Evolutionary conservation across 2,888 invertebrate genomes (phyloP), one percentile per base, ranked within the genome.

Genomic region (Hetaerina titia): DNA sequence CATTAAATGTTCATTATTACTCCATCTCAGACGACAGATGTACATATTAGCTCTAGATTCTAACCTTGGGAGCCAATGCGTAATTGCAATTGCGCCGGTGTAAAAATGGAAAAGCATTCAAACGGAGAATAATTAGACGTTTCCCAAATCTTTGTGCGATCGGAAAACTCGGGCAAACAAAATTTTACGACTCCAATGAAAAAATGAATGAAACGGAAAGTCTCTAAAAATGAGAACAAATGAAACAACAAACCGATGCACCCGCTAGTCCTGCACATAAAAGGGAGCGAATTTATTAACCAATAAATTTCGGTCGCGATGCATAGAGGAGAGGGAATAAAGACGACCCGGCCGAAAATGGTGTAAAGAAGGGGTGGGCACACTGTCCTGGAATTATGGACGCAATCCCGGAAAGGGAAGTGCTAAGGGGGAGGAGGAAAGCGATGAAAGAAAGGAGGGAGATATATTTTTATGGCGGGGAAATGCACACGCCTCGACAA

Each of bases 141-240:
- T 31, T 15, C 81, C 13, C 15, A 22, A 25, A 13, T 81, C 25
- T 81, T 13, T 31, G 81, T 31, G 25, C 81, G 31, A 13, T 13
- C 13, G 81, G 81, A 81, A 81, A 81, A 81, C 81, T 81, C 81
- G 31, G 25, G 31, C 81, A 81, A 81, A 81, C 81, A 81, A 81
- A 81, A 81, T 31, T 81, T 81, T 81, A 81, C 81, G 81, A 31
- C 81, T 81, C 81, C 81, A 31, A 31, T 60, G 60, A 11, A 60
- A 60, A 60, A 60, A 60, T 60, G 13, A 81, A 81, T 45, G 45
- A 45, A 11, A 81, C 15, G 81, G 22, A 81, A 25, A 74, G 17
- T 13, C 25, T n/a, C n/a, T 25, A 25, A 81, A 9, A 81, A 25
- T 25, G 22, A 81, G 13, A 81, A 81, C 25, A 81, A 81, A 25